Percentiles rank a stretch among this genome's conserved stretches.
Evolutionary conservation across 2,113 vertebrate species (phyloP).

Genomic region (Danionella cerebrum): DNA sequence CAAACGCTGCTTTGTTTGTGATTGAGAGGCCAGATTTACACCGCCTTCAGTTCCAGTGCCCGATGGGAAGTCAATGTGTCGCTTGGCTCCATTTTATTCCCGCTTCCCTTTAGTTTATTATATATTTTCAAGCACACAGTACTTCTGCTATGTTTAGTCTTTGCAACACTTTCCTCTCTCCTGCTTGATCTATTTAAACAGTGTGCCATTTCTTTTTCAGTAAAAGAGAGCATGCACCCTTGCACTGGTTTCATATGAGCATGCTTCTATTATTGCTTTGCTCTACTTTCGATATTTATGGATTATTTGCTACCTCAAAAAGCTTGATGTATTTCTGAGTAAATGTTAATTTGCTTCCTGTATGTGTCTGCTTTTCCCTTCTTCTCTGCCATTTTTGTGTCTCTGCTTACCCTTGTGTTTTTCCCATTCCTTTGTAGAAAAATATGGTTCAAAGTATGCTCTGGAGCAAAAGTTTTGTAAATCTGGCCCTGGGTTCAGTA

Average conservation of each 20-base stretch:
- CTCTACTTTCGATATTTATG: background rate
- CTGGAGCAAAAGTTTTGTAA: slow-evolving; percentile 62
- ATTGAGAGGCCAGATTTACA: slow-evolving; percentile 44
- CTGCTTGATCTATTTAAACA: background rate
- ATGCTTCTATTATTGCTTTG: background rate
- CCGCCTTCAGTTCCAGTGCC: slow-evolving; percentile 39
- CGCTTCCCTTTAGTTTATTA: background rate
- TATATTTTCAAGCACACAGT: background rate
- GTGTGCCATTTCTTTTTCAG: too few species aligned
- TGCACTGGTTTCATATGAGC: background rate
- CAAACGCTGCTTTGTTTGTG: background rate
- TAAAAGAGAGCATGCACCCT: too few species aligned
- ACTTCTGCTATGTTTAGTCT: background rate
- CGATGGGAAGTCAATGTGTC: background rate
- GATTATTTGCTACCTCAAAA: background rate
- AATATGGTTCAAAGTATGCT: slow-evolving; percentile 64
- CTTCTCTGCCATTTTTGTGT: slow-evolving; percentile 33
- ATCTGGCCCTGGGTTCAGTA: slow-evolving; percentile 72
- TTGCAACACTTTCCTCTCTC: background rate
- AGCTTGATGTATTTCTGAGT: background rate
- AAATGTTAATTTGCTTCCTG: slow-evolving; percentile 20
- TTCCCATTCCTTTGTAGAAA: slow-evolving; percentile 62
- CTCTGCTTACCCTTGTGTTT: slow-evolving; percentile 32
- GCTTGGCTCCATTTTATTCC: background rate
- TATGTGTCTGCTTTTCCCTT: slow-evolving; percentile 39